These are phyloP conservation scores for Hucho hucho DNA, from an alignment of 2,113 vertebrate species.

Conservation along the genomic window DNA sequence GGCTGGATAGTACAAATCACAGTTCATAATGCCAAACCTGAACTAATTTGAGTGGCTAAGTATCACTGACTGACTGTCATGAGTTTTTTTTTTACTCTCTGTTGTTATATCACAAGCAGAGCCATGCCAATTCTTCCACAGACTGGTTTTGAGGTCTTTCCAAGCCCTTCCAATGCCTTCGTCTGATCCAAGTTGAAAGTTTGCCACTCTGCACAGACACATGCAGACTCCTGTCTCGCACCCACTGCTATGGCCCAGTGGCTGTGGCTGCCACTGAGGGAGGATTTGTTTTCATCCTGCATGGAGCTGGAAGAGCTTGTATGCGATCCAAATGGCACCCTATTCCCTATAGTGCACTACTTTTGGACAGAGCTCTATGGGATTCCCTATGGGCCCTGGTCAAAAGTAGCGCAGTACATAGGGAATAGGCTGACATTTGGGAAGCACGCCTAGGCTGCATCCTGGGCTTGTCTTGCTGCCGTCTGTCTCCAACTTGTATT, in stretches of 20 bases:
- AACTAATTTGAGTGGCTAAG: not conserved
- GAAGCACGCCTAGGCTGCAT: no score
- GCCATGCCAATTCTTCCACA: slow-evolving; percentile 7
- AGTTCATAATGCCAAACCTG: not conserved
- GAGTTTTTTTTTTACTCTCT: not conserved
- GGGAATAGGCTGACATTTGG: no score
- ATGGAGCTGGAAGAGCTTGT: not conserved
- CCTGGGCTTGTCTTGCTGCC: not conserved
- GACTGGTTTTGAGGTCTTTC: not conserved
- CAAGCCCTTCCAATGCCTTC: not conserved
- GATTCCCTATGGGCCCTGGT: no score
- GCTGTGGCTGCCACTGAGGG: no score
- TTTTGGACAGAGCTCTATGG: no score
- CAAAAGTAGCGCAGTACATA: no score
- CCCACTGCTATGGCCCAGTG: not conserved
- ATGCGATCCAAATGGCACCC: not conserved
- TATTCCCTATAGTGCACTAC: not conserved
- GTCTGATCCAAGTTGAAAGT: not conserved
- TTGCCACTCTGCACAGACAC: not conserved
- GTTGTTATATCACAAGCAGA: not conserved
- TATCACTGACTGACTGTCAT: not conserved
- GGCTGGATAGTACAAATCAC: not conserved
- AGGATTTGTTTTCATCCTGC: not conserved
- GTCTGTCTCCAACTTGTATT: not conserved
- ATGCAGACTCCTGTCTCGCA: not conserved